These are phyloP conservation scores for Pomatostomus ruficeps DNA, from an alignment of 2,113 vertebrate genomes.

Conservation along the genomic window DNA sequence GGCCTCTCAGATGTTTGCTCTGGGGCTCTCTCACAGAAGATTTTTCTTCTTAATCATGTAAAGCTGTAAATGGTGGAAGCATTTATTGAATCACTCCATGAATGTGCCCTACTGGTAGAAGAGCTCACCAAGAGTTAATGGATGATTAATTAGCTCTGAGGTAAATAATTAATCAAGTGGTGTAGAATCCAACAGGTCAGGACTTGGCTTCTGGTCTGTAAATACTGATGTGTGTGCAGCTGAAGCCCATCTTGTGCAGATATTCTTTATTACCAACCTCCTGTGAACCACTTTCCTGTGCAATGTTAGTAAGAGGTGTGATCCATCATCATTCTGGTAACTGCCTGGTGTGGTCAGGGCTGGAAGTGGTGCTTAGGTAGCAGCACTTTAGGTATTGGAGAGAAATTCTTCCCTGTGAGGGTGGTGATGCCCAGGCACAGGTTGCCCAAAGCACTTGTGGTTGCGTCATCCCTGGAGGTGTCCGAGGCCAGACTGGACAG, in stretches of 20 bases:
- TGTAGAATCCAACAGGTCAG: background rate
- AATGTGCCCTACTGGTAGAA: background rate
- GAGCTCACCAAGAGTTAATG: conserved; percentile 4
- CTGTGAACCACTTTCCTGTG: background rate
- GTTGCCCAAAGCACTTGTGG: background rate
- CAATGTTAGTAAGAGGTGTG: background rate
- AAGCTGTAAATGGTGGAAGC: background rate
- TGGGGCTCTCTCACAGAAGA: background rate
- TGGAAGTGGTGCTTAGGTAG: background rate
- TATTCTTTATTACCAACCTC: background rate
- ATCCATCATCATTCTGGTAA: background rate
- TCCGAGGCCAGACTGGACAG: fast-evolving
- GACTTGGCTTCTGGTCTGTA: conserved; percentile 15
- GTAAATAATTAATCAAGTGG: conserved; percentile 30
- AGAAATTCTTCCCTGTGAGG: background rate
- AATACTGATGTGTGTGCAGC: background rate
- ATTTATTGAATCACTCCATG: background rate
- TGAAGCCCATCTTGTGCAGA: background rate
- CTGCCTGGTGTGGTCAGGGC: background rate
- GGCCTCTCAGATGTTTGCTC: background rate
- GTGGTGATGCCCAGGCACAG: background rate
- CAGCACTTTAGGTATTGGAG: background rate
- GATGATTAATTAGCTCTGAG: conserved; percentile 39
- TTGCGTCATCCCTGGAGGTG: background rate
- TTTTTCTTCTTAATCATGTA: background rate